A percentile compares a stretch with the other conserved stretches of the same genome.
phyloP scores from a whole-genome alignment of 2,797 vertebrate species.

The Brotula barbata region DNA sequence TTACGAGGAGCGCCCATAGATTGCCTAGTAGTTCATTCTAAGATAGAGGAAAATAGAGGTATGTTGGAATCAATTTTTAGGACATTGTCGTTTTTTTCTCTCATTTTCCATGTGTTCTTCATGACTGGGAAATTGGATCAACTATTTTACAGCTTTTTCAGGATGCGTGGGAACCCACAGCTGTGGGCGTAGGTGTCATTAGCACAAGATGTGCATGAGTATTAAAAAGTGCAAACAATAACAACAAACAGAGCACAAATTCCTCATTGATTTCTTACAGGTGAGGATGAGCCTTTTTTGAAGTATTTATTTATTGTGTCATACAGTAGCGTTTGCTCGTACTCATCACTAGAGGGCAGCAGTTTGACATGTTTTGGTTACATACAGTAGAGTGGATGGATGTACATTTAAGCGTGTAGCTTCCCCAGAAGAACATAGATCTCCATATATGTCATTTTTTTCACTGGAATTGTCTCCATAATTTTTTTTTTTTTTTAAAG shows the following conservation, averaged over 20 bases:
- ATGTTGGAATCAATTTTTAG: no score
- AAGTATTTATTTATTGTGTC: background rate
- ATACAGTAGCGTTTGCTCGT: background rate
- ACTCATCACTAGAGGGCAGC: conserved; percentile 62
- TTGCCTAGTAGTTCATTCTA: no score
- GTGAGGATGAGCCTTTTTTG: background rate
- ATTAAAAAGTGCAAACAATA: no score
- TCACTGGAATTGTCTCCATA: background rate
- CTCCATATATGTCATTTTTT: conserved; percentile 18
- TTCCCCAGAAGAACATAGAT: background rate
- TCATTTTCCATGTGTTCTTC: no score
- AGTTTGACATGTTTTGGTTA: conserved; percentile 11
- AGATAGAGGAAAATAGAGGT: no score
- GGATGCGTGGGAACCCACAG: no score
- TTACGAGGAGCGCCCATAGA: no score
- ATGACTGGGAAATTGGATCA: no score
- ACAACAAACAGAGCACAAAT: background rate
- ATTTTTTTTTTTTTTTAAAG: background rate
- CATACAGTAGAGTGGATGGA: background rate
- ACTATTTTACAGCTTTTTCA: no score
- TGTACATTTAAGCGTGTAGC: background rate
- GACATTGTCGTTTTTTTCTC: no score
- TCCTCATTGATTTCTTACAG: conserved; percentile 17
- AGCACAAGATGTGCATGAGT: no score
- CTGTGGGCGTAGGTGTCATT: no score